Percentiles rank a stretch among this genome's conserved stretches.
Evolutionary conservation across 2,797 vertebrate genomes (phyloP).

Genomic region (Siniperca scherzeri): DNA sequence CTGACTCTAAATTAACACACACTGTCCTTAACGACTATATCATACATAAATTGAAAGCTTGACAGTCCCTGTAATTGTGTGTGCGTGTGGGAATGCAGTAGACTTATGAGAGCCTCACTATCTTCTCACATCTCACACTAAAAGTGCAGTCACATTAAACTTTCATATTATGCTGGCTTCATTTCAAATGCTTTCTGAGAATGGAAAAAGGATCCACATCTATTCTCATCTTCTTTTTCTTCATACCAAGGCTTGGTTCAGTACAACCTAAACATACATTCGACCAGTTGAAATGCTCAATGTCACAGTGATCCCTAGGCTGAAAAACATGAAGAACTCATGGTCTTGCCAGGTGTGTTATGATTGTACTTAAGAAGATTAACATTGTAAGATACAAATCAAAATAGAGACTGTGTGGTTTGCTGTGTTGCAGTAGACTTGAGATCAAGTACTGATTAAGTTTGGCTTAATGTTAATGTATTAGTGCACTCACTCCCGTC

Average conservation of each 20-base stretch:
- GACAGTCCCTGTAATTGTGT: slow-evolving; percentile 1
- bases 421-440: background rate
- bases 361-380: slow-evolving; percentile 12
- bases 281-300: background rate
- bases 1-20: slow-evolving; percentile 30
- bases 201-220: background rate
- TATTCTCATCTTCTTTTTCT: background rate
- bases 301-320: background rate
- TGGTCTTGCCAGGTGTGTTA: background rate
- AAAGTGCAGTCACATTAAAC: background rate
- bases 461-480: background rate
- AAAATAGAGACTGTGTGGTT: background rate
- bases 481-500: background rate
- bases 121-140: background rate
- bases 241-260: slow-evolving; percentile 2
- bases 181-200: background rate
- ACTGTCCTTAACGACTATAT: slow-evolving; percentile 31
- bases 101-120: background rate
- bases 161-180: background rate
- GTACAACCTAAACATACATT: background rate
- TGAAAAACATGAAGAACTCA: background rate
- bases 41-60: slow-evolving; percentile 27
- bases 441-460: background rate
- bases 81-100: background rate
- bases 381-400: background rate